Base-by-base conservation (phyloP, 1,140 invertebrate species). In the Galleria mellonella region DNA sequence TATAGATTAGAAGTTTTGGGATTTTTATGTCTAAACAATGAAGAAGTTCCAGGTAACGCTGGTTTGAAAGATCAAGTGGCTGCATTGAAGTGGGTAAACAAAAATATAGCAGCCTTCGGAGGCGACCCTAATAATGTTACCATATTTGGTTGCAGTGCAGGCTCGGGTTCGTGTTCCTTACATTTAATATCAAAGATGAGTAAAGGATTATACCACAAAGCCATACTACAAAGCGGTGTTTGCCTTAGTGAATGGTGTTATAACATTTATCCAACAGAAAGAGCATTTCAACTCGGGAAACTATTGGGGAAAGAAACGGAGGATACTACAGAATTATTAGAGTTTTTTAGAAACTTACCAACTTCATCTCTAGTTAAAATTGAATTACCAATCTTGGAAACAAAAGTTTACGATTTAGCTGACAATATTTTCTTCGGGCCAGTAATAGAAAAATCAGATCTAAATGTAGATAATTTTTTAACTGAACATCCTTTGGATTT, bases 131-230 rank as follows among this genome's bases (percentile, higher is more conserved):
- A 86, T 23, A 85, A 83, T 37, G 81, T 90, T 2, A 94, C 92
- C 0, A 78, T 94, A 29, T 90, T 91, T 59, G 92, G 92, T 0
- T 91, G 90, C 62, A 91, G 90, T 56, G 90, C 91, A 4, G 92
- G 93, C 1, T 87, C 89, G 0, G 87, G 89, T 11, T 89, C 89
- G 32, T 87, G 90, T 0, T 86, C 87, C 1, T 77, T 90, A 36
- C 92, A 93, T 62, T 78, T 93, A 57, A 41, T 93, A 3, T 92
- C 91, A 0, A 87, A 88, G 23, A 88, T 91, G 72, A 87, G 86
- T 7, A 39, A 60, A 35, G 81, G 79, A 2, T 59, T 88, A 13
- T 88, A 88, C 41, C 72, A 83, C 38, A 78, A 83, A 56, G 84
- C 79, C 1, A 87, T 88, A 30, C 71, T 75, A 39, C 84, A 87